Evolutionary conservation across 1,140 invertebrate species (phyloP).

Genomic region (Colletes gigas): DNA sequence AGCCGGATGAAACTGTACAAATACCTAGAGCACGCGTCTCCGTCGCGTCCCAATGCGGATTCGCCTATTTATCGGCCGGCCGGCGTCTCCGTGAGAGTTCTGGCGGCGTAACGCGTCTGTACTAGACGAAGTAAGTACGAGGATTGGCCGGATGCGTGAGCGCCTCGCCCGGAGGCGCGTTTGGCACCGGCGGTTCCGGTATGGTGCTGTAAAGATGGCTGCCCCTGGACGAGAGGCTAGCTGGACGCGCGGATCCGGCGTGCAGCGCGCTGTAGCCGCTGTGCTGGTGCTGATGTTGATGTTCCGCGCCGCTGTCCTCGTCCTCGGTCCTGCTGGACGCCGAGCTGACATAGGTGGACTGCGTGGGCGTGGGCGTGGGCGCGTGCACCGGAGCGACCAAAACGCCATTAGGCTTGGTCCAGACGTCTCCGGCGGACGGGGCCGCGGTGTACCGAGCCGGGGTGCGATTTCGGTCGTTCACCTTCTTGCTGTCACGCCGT

Average conservation of each 20-base stretch:
- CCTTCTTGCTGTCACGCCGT: conserved; percentile 75
- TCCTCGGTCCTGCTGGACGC: conserved; percentile 84
- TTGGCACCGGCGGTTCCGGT: conserved; percentile 78
- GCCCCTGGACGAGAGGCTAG: conserved; percentile 77
- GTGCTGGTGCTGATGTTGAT: conserved; percentile 77
- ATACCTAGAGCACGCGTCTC: conserved; percentile 6
- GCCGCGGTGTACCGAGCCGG: conserved; percentile 83
- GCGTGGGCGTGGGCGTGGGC: conserved; percentile 83
- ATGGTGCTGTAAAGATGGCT: conserved; percentile 82
- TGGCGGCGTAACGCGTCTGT: conserved; percentile 10
- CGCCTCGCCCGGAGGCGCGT: conserved; percentile 65
- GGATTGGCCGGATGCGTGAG: conserved; percentile 74
- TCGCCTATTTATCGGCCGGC: no score
- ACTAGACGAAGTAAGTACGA: conserved; percentile 80
- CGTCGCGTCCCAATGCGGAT: background rate
- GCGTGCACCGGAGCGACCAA: conserved; percentile 78
- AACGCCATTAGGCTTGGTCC: conserved; percentile 66
- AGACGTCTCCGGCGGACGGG: conserved; percentile 70
- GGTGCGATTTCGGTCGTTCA: conserved; percentile 74
- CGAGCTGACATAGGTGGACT: conserved; percentile 85
- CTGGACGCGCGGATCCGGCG: conserved; percentile 70
- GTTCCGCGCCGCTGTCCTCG: conserved; percentile 82
- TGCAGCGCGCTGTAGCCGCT: conserved; percentile 76
- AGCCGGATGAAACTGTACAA: conserved; percentile 50
- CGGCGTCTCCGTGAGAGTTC: no score